These are phyloP conservation scores for Phyllostomus hastatus DNA, from an alignment of 2,113 vertebrate genomes.

Conservation along the genomic window DNA sequence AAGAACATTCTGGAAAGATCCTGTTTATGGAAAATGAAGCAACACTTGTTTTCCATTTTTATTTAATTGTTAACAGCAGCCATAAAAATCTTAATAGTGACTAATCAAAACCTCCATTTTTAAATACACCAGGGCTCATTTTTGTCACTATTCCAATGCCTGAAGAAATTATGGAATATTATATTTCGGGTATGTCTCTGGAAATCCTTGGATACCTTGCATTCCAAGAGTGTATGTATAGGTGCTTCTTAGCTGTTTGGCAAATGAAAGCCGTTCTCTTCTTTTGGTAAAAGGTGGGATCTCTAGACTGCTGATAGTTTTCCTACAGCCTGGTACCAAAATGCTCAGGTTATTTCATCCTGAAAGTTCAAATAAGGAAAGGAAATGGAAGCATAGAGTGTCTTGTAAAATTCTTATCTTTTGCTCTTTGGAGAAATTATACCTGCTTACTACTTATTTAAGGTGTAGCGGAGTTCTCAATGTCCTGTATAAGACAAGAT, in stretches of 20 bases:
- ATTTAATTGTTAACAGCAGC: slow-evolving; percentile 62
- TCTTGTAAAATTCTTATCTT: neutral
- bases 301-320: neutral
- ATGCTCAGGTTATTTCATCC: neutral
- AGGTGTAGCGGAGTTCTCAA: neutral
- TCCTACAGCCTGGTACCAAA: neutral
- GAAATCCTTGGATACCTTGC: neutral
- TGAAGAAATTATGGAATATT: slow-evolving; percentile 2
- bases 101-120: slow-evolving; percentile 25
- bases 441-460: neutral
- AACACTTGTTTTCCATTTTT: slow-evolving; percentile 46
- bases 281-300: neutral
- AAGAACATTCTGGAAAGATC: neutral
- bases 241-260: neutral
- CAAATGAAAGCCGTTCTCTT: neutral
- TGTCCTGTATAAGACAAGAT: neutral
- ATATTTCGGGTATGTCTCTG: neutral
- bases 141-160: neutral
- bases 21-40: slow-evolving; percentile 23
- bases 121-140: slow-evolving; percentile 6
- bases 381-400: neutral
- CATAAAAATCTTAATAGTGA: slow-evolving; percentile 56
- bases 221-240: neutral
- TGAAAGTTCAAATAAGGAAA: neutral
- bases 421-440: neutral